These are phyloP conservation scores for Deilephila porcellus DNA, from an alignment of 2,888 invertebrate genomes.

Conservation along the genomic window DNA sequence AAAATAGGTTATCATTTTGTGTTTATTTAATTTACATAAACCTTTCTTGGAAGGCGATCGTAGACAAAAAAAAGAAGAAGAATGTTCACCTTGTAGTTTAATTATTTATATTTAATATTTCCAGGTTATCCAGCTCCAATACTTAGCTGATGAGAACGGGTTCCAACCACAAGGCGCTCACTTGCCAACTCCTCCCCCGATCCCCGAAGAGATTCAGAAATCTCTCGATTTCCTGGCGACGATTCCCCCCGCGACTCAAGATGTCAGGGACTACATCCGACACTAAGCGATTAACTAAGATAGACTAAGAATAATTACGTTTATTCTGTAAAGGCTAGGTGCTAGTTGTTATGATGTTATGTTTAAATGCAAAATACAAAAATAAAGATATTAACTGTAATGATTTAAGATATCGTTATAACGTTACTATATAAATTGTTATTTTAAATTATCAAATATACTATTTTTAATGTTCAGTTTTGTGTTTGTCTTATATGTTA, in stretches of 20 bases:
- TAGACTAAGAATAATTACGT: not conserved
- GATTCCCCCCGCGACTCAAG: conserved; percentile 79
- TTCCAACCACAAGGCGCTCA: conserved; percentile 88
- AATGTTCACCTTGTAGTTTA: not conserved
- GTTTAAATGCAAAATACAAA: not conserved
- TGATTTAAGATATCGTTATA: not conserved
- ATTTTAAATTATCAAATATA: conserved; percentile 12
- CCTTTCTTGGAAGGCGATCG: no score
- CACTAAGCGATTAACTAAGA: conserved; percentile 35
- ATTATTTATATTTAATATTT: conserved; percentile 28
- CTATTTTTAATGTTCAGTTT: conserved; percentile 16
- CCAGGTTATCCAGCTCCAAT: conserved; percentile 85
- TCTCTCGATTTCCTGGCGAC: conserved; percentile 87
- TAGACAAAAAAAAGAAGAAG: no score
- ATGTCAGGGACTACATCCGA: conserved; percentile 54
- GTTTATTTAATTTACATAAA: no score
- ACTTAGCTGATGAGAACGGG: conserved; percentile 90
- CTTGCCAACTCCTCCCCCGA: conserved; percentile 87
- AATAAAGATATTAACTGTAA: conserved; percentile 3
- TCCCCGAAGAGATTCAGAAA: conserved; percentile 87
- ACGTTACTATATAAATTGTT: conserved; percentile 13
- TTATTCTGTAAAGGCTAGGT: conserved; percentile 5
- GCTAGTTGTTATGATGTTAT: not conserved
- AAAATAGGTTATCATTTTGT: no score
- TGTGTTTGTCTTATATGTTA: not conserved